Conservation (phyloP, 2,113 vertebrate species). For the Oryzias melastigma region DNA sequence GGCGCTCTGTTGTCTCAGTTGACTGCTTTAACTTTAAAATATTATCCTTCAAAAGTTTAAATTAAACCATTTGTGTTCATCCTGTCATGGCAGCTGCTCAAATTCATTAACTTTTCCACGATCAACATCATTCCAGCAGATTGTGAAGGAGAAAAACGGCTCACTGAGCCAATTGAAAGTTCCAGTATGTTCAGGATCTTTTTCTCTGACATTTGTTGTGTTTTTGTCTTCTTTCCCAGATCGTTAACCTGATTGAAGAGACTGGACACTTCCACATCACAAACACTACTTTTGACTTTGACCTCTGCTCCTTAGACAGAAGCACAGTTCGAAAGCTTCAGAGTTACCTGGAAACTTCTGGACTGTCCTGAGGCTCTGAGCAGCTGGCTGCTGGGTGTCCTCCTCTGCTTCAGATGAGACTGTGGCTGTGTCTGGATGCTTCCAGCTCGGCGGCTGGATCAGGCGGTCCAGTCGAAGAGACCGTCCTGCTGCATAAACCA, state of each 20-base stretch:
- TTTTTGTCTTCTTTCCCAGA: slow-evolving; percentile 75
- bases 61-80: too few species aligned
- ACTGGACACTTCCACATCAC: slow-evolving; percentile 99
- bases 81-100: too few species aligned
- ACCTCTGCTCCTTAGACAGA: slow-evolving; percentile 97
- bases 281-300: slow-evolving; percentile 99
- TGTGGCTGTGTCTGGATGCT: slow-evolving; percentile 11
- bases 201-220: too few species aligned
- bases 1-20: too few species aligned
- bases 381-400: slow-evolving; percentile 72
- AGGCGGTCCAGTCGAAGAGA: slow-evolving; percentile 7
- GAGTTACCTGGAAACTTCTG: slow-evolving; percentile 94
- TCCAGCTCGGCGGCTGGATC: slow-evolving; percentile 26
- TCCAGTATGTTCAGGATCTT: too few species aligned
- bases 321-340: slow-evolving; percentile 96
- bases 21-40: too few species aligned
- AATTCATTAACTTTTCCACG: too few species aligned
- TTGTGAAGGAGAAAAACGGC: too few species aligned
- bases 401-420: slow-evolving; percentile 31
- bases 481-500: slow-evolving; percentile 24
- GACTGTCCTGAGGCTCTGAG: slow-evolving; percentile 84
- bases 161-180: too few species aligned
- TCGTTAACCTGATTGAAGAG: slow-evolving; percentile 98
- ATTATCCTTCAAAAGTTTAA: too few species aligned
- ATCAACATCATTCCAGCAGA: too few species aligned